These are phyloP conservation scores for Melanotus villosus DNA, from an alignment of 2,888 invertebrate species.

Conservation along the genomic window DNA sequence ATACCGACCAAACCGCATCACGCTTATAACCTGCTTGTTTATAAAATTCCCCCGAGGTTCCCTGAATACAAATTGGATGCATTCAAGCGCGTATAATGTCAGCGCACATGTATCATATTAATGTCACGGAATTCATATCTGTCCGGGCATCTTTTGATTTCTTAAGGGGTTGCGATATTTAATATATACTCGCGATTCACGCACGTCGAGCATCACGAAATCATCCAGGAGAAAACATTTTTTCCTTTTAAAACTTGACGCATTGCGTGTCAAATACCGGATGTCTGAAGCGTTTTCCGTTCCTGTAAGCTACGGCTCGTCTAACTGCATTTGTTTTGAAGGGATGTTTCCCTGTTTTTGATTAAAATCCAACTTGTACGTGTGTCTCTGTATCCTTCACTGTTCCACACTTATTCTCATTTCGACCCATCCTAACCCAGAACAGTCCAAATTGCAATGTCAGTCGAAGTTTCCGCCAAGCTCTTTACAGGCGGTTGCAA, in stretches of 20 bases:
- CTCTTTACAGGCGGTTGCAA: constrained; percentile 2
- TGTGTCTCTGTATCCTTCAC: too few species aligned
- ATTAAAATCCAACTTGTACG: too few species aligned
- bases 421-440: not conserved
- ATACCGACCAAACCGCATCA: constrained; percentile 31
- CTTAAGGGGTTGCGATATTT: constrained; percentile 32
- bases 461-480: constrained; percentile 30
- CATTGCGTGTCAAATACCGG: constrained; percentile 7
- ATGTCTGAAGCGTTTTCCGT: too few species aligned
- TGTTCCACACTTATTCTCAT: not conserved
- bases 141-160: constrained; percentile 36
- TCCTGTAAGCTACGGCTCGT: too few species aligned
- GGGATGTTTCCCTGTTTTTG: too few species aligned
- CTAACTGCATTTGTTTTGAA: too few species aligned
- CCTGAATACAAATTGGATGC: constrained; percentile 46
- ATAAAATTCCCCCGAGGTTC: constrained; percentile 44
- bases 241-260: constrained; percentile 7
- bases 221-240: constrained; percentile 6
- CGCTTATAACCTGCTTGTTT: constrained; percentile 44
- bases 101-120: constrained; percentile 45
- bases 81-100: constrained; percentile 46
- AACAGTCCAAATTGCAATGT: not conserved
- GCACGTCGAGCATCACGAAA: constrained; percentile 23
- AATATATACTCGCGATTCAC: constrained; percentile 28
- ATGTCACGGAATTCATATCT: constrained; percentile 43